Base-by-base conservation (phyloP, 2,888 invertebrate genomes). In the Gnatocerus cornutus region DNA sequence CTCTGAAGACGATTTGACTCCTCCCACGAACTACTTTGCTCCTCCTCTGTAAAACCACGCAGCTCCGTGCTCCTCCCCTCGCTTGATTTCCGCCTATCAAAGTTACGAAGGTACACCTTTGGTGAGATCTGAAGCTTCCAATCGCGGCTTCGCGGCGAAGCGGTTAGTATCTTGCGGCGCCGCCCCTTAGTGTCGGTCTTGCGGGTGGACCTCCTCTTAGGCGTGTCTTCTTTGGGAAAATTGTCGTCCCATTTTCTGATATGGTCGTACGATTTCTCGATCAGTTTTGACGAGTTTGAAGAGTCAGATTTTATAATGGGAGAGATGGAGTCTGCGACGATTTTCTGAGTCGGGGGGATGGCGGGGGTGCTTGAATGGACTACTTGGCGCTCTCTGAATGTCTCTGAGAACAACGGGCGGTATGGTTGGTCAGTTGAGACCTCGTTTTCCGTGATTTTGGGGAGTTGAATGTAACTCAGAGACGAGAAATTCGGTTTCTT, bases 341-440 rank as follows among this genome's bases (percentile, higher is more conserved):
- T 65, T 50, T 45, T 27, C 16, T 48, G 59, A 27, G 7, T 4
- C 16, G 65, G 65, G 8, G 45, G 39, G n/a, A 59, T 16, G 48
- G 70, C 43, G 0, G 76, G 76, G 2, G 76, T 76, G 62, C 76
- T 76, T 14, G 73, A 75, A 12, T 73, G 71, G 3, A 73, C 53
- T 9, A 48, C 9, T 37, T 70, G 69, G 37, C 65, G 69, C 14
- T 72, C 71, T 4, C 58, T 62, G 55, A 74, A 72, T 21, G 69
- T 71, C n/a, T 46, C 69, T 3, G 73, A 66, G 46, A 74, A 73
- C 21, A 73, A 50, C 2, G 55, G 46, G 50, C 68, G 43, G 39
- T 16, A 37, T 13, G 41, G 30, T 30, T 1, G n/a, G 1, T 6
- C 33, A 9, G 33, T 21, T 21, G n/a, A 16, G 4, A 43, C 29